phyloP scores from a whole-genome alignment of 1,140 invertebrate species.

The Druon quercuslanigerum region DNA sequence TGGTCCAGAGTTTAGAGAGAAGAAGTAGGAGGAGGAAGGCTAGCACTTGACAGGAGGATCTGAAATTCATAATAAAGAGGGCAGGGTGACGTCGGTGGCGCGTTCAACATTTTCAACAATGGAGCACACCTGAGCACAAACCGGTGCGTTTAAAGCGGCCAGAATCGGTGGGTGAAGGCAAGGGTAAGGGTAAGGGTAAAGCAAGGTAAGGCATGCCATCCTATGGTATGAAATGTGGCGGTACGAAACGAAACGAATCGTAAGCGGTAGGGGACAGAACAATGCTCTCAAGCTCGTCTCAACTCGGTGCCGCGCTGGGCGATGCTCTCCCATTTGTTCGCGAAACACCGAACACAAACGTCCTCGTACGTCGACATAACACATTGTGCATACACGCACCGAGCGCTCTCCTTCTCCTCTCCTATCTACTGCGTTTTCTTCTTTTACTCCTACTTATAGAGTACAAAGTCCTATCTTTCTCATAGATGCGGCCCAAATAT shows the following conservation, averaged over 20 bases:
- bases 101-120: constrained; percentile 3
- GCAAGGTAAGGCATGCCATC: constrained; percentile 34
- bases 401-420: constrained; percentile 39
- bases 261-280: constrained; percentile 60
- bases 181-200: constrained; percentile 37
- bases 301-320: constrained; percentile 60
- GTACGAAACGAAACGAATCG: constrained; percentile 52
- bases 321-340: constrained; percentile 73
- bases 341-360: constrained; percentile 70
- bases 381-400: constrained; percentile 52
- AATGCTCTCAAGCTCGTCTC: constrained; percentile 61
- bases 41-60: constrained; percentile 32
- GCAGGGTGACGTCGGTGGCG: constrained; percentile 62
- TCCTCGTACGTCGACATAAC: constrained; percentile 58
- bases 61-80: constrained; percentile 65
- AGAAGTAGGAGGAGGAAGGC: background rate
- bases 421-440: constrained; percentile 26
- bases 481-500: background rate
- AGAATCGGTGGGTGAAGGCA: constrained; percentile 28
- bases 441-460: background rate
- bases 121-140: too few relatives aligned
- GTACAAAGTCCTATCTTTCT: constrained; percentile 16
- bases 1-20: background rate
- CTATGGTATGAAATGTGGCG: constrained; percentile 64
- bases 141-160: constrained; percentile 44